Evolutionary conservation across 2,888 invertebrate species (phyloP).

Genomic region (Euplexia lucipara): DNA sequence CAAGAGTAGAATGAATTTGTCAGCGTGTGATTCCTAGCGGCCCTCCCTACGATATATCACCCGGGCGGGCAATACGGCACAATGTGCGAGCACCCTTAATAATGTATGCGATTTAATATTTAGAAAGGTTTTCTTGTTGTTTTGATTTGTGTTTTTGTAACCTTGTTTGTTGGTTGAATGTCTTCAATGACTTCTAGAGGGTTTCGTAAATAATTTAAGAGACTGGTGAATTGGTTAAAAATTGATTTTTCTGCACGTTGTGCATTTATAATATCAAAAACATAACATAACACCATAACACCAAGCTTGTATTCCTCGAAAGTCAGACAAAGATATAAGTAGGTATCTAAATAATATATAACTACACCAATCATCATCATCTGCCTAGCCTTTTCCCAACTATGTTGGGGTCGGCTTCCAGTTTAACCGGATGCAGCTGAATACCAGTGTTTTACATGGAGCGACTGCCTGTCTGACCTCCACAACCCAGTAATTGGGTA

Average conservation of each 20-base stretch:
- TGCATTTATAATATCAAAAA: no score
- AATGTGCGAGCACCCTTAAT: slow-evolving; percentile 57
- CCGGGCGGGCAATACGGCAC: slow-evolving; percentile 46
- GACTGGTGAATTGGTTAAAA: background rate
- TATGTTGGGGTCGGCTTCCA: no score
- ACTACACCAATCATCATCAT: no score
- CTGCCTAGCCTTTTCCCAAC: no score
- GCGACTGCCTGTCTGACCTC: no score
- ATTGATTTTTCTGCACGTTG: background rate
- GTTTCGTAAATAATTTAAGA: slow-evolving; percentile 29
- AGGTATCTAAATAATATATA: no score
- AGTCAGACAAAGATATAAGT: no score
- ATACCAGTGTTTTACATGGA: no score
- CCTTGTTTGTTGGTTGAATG: slow-evolving; percentile 15
- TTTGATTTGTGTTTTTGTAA: slow-evolving; percentile 59
- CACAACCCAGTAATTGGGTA: no score
- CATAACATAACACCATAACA: no score
- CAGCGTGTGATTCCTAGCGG: slow-evolving; percentile 81
- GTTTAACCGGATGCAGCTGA: no score
- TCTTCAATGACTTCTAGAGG: slow-evolving; percentile 31
- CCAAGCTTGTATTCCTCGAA: no score
- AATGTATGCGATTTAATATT: slow-evolving; percentile 56
- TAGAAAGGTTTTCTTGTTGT: slow-evolving; percentile 48
- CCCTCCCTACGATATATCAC: slow-evolving; percentile 80
- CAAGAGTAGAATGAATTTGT: slow-evolving; percentile 86